Evolutionary conservation across 2,113 vertebrate genomes (phyloP), one percentile per base, ranked within the genome.

Genomic region (Tragelaphus imberbis): DNA sequence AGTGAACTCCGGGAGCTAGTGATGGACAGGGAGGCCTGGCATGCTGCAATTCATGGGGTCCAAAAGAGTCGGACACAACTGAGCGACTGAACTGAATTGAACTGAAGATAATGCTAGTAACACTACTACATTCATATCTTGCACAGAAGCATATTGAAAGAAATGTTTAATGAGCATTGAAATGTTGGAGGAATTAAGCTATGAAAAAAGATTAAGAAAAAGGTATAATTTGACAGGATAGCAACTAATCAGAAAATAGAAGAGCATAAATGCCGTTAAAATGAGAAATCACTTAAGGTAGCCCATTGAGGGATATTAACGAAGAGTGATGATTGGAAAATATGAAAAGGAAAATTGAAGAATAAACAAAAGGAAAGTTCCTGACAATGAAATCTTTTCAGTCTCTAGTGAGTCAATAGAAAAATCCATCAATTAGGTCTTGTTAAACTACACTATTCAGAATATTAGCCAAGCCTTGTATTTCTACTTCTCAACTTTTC

Each of bases 351-450:
- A 97, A 97, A 97, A 97, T 5, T 77, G 53, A 97, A 90, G 87
- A 96, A 90, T 61, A 95, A 94, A 97, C 84, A 91, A 63, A 90
- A 68, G 68, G 58, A 85, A 88, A 58, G 10, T 91, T 97, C 53
- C 95, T 77, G 47, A 97, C 14, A 85, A 44, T 85, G 56, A 84
- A 80, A 51, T 30, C 7, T 89, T 95, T 49, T 88, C n/a, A 36
- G 21, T 81, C 90, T 86, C 91, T 17, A 75, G 49, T 25, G 68
- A 91, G 7, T 87, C 33, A 5, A 84, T 86, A 92, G 90, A 90
- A 97, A 98, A 97, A 93, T 25, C 56, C 65, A 97, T 80, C 88
- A 92, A 4, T 51, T 96, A 95, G 85, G n/a, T 92, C 95, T 94
- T 30, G 28, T 47, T 77, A 86, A 84, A 75, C 47, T 47, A 17